Conservation (phyloP, 2,797 vertebrate genomes). For the Chromobotia macracanthus region DNA sequence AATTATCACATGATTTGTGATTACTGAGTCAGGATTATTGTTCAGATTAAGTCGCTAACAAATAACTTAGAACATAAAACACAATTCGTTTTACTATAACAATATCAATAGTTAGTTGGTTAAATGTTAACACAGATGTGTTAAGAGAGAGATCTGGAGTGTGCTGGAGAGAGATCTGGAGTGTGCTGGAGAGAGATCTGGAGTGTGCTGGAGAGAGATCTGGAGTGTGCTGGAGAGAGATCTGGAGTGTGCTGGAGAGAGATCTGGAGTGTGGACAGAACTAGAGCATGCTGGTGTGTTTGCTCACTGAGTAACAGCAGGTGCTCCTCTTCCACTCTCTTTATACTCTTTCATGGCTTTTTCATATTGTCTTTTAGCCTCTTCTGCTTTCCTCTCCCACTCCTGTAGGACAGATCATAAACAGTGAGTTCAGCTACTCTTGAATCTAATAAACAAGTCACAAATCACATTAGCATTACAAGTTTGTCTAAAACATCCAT, state of each 20-base stretch:
- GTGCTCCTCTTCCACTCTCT: slow-evolving; percentile 76
- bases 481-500: background rate
- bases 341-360: slow-evolving; percentile 91
- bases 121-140: background rate
- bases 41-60: background rate
- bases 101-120: background rate
- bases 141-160: background rate
- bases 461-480: background rate
- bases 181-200: no score
- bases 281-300: background rate
- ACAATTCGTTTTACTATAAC: background rate
- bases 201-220: no score
- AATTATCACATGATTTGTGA: no score
- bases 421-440: background rate
- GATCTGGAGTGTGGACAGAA: background rate
- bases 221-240: no score
- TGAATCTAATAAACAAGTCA: no score
- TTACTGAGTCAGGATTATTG: no score
- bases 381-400: slow-evolving; percentile 91
- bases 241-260: no score
- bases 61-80: background rate
- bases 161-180: background rate
- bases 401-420: slow-evolving; percentile 71
- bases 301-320: slow-evolving; percentile 80
- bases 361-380: slow-evolving; percentile 89